Evolutionary conservation across 2,888 invertebrate species (phyloP), one percentile per base, ranked within the genome.

Genomic region (Luffia ferchaultella): DNA sequence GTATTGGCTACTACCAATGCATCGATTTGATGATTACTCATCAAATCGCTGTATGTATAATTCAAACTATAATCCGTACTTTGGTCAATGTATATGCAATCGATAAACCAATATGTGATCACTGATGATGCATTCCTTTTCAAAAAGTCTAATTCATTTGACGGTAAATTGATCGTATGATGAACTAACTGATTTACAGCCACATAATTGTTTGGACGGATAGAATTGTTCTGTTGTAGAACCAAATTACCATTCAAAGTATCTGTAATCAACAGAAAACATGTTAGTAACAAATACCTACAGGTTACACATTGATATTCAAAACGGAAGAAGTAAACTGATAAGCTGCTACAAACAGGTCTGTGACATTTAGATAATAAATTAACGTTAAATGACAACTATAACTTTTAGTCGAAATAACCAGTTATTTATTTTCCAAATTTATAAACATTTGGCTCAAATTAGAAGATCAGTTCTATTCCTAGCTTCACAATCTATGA

Each of bases 41-140:
- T 88, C 2, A 87, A 76, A 59, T 86, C 80, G 0, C 85, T 78
- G 64, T 92, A 94, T 53, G 88, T 89, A 59, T 87, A 87, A 48
- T 77, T 71, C 55, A 91, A 87, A 9, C 80, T 73, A 44, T 88
- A 86, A 61, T 89, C 87, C 49, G 80, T 75, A 0, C 89, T 88
- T 54, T 87, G 76, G 41, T 90, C 92, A 49, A 89, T 82, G 61
- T 89, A 90, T 49, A 83, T 73, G 63, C 94, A 94, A 68, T 94
- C 91, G 53, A 92, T 85, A 62, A 93, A 93, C 94, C 94, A 94
- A 67, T 88, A 91, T 0, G 91, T 90, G 19, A 86, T 68, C 15
- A 91, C 74, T 3, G 67, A 64, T 1, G 82, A 84, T 0, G 84
- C 66, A 55, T 83, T 84, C 9, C 62, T 55, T 50, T 67, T 63